Conservation (phyloP, 2,797 vertebrate species). For the Eptatretus atami region DNA sequence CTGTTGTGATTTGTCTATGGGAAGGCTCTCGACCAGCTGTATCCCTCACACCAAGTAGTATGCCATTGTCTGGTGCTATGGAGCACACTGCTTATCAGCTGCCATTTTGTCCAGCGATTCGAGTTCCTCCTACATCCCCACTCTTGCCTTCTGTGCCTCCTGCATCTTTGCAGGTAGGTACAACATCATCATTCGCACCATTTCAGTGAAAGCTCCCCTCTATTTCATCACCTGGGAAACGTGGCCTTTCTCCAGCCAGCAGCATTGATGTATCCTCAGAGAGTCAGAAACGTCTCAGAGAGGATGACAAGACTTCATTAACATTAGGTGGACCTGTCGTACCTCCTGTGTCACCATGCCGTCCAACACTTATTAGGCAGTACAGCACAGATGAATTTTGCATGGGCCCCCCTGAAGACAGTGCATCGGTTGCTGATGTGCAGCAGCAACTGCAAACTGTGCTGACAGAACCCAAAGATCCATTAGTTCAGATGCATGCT, state of each 20-base stretch:
- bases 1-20: conserved; percentile 33
- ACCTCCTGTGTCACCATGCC: too few relatives aligned
- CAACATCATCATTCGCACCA: conserved; percentile 14
- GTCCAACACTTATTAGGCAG: too few relatives aligned
- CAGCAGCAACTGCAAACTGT: too few relatives aligned
- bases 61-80: neutral
- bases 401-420: too few relatives aligned
- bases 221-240: conserved; percentile 51
- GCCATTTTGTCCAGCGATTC: too few relatives aligned
- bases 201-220: neutral
- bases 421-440: too few relatives aligned
- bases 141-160: conserved; percentile 16
- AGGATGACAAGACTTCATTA: conserved; percentile 22
- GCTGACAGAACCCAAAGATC: too few relatives aligned
- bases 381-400: too few relatives aligned
- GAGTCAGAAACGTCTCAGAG: conserved; percentile 87
- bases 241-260: conserved; percentile 82
- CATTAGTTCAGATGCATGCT: too few relatives aligned
- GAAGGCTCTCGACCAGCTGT: conserved; percentile 21
- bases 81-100: too few relatives aligned
- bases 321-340: too few relatives aligned
- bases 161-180: conserved; percentile 25
- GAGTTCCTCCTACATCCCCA: neutral
- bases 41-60: conserved; percentile 12
- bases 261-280: conserved; percentile 80